Evolutionary conservation across 2,797 vertebrate genomes (phyloP).

Genomic region (Petrocephalus schoutedeni): DNA sequence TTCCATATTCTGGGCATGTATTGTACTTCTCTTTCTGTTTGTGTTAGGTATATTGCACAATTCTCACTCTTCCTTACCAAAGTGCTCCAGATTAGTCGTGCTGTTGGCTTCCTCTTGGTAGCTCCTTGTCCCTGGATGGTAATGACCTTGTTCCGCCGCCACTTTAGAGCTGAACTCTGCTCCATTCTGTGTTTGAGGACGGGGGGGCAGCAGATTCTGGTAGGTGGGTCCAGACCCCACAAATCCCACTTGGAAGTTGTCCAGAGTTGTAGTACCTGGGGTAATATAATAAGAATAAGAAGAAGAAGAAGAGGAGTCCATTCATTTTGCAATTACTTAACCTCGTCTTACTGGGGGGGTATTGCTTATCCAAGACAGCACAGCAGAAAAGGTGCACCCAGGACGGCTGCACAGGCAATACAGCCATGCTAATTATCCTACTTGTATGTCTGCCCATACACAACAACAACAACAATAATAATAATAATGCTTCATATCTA

Average conservation of each 20-base stretch:
- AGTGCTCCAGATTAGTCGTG: slow-evolving; percentile 26
- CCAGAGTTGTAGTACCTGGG: slow-evolving; percentile 44
- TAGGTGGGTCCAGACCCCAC: slow-evolving; percentile 60
- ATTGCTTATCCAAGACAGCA: too few relatives aligned
- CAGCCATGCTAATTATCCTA: too few relatives aligned
- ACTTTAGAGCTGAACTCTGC: slow-evolving; percentile 51
- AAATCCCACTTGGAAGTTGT: slow-evolving; percentile 51
- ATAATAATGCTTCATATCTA: not conserved
- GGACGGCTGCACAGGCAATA: too few relatives aligned
- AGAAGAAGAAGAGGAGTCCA: not conserved
- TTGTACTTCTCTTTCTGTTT: not conserved
- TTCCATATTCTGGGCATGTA: not conserved
- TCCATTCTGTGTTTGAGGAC: slow-evolving; percentile 39
- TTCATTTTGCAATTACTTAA: not conserved
- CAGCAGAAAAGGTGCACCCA: too few relatives aligned
- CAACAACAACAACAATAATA: not conserved
- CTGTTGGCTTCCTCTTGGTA: slow-evolving; percentile 22
- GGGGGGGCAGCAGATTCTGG: slow-evolving; percentile 55
- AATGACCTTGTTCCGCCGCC: slow-evolving; percentile 52
- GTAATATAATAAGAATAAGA: not conserved
- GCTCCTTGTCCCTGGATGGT: slow-evolving; percentile 41
- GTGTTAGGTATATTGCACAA: not conserved
- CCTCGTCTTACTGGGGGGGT: too few relatives aligned
- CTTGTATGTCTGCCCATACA: too few relatives aligned
- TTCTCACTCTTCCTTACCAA: slow-evolving; percentile 25